Conservation (phyloP, 2,797 vertebrate genomes). For the Mus spretus region DNA sequence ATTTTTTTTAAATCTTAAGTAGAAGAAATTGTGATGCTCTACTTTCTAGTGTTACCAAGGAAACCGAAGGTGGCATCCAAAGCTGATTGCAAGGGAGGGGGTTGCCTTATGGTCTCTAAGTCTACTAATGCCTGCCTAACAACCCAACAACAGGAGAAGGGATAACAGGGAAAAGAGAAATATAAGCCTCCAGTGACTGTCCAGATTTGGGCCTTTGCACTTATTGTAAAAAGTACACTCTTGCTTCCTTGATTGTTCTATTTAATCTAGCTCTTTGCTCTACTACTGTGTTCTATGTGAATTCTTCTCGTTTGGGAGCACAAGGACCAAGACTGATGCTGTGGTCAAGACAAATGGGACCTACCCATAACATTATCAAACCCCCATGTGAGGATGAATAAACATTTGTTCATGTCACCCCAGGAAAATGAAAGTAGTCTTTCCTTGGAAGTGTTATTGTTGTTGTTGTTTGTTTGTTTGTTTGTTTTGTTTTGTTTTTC, state of each 20-base stretch:
- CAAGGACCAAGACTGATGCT: not conserved
- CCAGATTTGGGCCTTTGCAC: not conserved
- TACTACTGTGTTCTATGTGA: not conserved
- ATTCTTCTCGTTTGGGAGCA: not conserved
- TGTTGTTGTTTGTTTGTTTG: too few relatives aligned
- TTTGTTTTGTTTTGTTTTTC: not conserved
- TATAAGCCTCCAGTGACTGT: not conserved
- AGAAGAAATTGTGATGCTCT: not conserved
- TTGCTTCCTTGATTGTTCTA: not conserved
- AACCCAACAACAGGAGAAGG: not conserved
- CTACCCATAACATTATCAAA: not conserved
- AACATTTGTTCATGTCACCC: not conserved
- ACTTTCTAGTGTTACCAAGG: conserved; percentile 27
- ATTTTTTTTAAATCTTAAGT: not conserved
- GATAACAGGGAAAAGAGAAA: not conserved
- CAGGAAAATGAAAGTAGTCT: not conserved
- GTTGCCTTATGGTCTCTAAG: not conserved
- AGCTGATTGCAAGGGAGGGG: not conserved
- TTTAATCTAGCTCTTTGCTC: not conserved
- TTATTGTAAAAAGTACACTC: not conserved
- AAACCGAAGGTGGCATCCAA: not conserved
- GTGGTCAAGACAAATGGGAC: not conserved
- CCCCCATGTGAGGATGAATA: not conserved
- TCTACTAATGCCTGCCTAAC: not conserved
- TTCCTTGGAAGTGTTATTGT: not conserved